phyloP scores from a whole-genome alignment of 2,113 vertebrate genomes.

The Oceanites oceanicus region DNA sequence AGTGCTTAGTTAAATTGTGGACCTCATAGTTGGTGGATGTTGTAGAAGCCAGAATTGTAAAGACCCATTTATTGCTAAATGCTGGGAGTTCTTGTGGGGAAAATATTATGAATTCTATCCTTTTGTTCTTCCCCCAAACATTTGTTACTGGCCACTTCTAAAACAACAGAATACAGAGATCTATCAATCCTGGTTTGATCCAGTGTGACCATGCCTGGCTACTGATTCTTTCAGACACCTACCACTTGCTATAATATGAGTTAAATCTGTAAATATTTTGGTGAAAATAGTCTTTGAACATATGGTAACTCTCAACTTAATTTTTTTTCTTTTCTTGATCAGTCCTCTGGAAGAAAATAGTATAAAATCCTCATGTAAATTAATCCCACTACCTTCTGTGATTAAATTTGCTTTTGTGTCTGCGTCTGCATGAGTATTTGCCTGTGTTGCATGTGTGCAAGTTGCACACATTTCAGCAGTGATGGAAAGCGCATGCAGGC shows the following conservation, averaged over 20 bases:
- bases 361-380: neutral
- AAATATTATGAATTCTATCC: neutral
- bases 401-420: neutral
- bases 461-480: neutral
- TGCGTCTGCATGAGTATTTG: neutral
- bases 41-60: neutral
- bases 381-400: neutral
- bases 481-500: neutral
- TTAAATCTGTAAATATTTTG: slow-evolving; percentile 9
- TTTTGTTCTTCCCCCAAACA: neutral
- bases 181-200: neutral
- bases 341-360: neutral
- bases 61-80: neutral
- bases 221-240: neutral
- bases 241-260: neutral
- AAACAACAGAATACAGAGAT: neutral
- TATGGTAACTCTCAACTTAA: neutral
- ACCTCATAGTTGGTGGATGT: neutral
- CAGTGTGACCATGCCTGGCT: neutral
- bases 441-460: neutral
- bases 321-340: neutral
- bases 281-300: slow-evolving; percentile 25
- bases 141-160: neutral
- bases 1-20: neutral
- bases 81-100: neutral